Percentiles rank a stretch among this genome's conserved stretches.
Evolutionary conservation across 2,113 vertebrate species (phyloP).

Genomic region (Bothrops jararaca): DNA sequence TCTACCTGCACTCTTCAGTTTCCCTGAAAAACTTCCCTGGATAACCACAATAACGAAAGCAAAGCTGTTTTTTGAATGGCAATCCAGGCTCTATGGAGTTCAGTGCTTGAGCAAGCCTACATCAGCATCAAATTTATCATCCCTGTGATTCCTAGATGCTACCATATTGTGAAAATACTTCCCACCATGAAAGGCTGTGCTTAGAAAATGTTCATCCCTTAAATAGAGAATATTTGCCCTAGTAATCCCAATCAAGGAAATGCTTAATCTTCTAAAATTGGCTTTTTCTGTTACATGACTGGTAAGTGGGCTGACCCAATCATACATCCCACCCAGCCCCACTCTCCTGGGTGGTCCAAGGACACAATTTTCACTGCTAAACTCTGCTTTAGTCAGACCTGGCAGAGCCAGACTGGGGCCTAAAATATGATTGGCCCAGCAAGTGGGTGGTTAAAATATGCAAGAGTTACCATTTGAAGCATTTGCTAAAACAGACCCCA

Average conservation of each 20-base stretch:
- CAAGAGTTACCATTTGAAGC: conserved; percentile 21
- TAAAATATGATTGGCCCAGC: background rate
- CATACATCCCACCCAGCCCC: background rate
- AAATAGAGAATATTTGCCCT: background rate
- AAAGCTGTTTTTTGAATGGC: background rate
- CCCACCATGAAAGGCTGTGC: background rate
- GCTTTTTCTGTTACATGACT: background rate
- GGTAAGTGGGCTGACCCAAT: background rate
- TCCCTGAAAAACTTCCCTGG: background rate
- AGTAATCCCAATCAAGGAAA: background rate
- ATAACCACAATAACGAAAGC: background rate
- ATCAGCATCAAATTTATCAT: background rate
- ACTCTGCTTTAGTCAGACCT: conserved; percentile 1
- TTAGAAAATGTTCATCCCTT: background rate
- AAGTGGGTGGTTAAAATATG: conserved; percentile 10
- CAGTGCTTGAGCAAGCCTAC: background rate
- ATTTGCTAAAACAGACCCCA: conserved; percentile 5
- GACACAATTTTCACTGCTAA: background rate
- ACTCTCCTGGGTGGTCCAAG: background rate
- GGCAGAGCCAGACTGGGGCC: background rate
- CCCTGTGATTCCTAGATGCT: background rate
- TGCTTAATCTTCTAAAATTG: background rate
- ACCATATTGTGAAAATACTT: background rate
- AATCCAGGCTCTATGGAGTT: background rate
- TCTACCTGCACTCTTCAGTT: background rate